Conservation (phyloP, 2,797 vertebrate species). For the Hoplostethus atlanticus region DNA sequence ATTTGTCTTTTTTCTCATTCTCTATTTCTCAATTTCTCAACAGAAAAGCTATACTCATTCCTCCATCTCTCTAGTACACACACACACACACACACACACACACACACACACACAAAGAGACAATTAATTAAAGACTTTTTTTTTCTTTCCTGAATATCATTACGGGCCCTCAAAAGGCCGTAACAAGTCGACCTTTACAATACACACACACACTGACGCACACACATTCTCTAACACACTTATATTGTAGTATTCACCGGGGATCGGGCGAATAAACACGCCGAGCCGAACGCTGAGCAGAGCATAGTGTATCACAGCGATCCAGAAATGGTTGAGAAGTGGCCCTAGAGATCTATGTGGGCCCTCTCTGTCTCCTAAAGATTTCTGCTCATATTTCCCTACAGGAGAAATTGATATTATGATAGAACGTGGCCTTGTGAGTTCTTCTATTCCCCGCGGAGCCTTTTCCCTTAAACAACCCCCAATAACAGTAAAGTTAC, state of each 20-base stretch:
- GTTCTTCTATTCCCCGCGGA: slow-evolving; percentile 59
- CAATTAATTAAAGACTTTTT: too few relatives aligned
- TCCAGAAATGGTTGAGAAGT: slow-evolving; percentile 62
- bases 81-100: too few relatives aligned
- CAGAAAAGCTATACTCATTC: too few relatives aligned
- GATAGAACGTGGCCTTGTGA: slow-evolving; percentile 42
- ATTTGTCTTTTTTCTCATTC: too few relatives aligned
- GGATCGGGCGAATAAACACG: slow-evolving; percentile 49
- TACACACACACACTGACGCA: neutral
- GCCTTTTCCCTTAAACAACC: slow-evolving; percentile 77
- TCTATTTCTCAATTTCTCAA: too few relatives aligned
- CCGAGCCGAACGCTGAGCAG: slow-evolving; percentile 7
- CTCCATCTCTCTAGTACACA: too few relatives aligned
- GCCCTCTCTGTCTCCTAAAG: slow-evolving; percentile 78
- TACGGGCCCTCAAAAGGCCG: too few relatives aligned
- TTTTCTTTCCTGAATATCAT: too few relatives aligned
- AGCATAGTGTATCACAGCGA: slow-evolving; percentile 40
- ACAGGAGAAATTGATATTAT: slow-evolving; percentile 72
- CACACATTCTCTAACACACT: slow-evolving; percentile 15
- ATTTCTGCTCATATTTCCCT: slow-evolving; percentile 78
- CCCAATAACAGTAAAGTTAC: slow-evolving; percentile 58
- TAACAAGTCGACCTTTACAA: too few relatives aligned
- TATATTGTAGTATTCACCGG: slow-evolving; percentile 44
- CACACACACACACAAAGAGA: too few relatives aligned
- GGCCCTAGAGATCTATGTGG: slow-evolving; percentile 74